phyloP scores from a whole-genome alignment of 1,140 invertebrate species.

The Drosophila tani region DNA sequence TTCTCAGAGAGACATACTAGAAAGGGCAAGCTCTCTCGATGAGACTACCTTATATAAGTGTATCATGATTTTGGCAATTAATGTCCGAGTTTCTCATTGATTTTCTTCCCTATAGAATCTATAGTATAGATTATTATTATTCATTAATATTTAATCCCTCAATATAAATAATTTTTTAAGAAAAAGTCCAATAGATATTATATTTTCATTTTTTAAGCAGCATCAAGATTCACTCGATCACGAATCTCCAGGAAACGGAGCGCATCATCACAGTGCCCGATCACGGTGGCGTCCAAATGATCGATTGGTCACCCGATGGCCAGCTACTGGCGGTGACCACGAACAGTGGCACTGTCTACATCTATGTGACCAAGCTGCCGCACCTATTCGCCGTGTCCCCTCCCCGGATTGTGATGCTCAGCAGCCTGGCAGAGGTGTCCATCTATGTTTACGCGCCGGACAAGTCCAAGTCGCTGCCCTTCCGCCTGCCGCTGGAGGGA shows the following conservation, averaged over 20 bases:
- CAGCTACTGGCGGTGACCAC: conserved; percentile 94
- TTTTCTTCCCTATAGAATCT: too few species aligned
- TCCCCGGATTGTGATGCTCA: conserved; percentile 93
- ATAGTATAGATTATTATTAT: too few species aligned
- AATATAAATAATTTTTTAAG: too few species aligned
- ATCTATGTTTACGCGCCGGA: conserved; percentile 90
- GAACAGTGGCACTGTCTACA: conserved; percentile 90
- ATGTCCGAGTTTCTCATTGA: background rate
- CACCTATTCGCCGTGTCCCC: conserved; percentile 91
- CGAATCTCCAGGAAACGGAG: conserved; percentile 93
- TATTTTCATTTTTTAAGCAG: conserved; percentile 83
- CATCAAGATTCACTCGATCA: conserved; percentile 95
- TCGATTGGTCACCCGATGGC: conserved; percentile 96
- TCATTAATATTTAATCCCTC: too few species aligned
- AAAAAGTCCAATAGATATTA: background rate
- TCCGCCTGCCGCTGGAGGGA: conserved; percentile 86
- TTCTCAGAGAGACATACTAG: too few species aligned
- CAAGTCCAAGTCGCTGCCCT: conserved; percentile 84
- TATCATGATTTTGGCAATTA: too few species aligned
- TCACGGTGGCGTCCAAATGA: conserved; percentile 87
- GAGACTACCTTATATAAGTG: too few species aligned
- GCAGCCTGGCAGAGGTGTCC: conserved; percentile 95
- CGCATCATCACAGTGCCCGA: conserved; percentile 92
- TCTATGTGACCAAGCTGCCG: conserved; percentile 96
- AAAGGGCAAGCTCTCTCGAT: too few species aligned